Conservation (phyloP, 2,797 vertebrate genomes). For the Labeo calbasu region DNA sequence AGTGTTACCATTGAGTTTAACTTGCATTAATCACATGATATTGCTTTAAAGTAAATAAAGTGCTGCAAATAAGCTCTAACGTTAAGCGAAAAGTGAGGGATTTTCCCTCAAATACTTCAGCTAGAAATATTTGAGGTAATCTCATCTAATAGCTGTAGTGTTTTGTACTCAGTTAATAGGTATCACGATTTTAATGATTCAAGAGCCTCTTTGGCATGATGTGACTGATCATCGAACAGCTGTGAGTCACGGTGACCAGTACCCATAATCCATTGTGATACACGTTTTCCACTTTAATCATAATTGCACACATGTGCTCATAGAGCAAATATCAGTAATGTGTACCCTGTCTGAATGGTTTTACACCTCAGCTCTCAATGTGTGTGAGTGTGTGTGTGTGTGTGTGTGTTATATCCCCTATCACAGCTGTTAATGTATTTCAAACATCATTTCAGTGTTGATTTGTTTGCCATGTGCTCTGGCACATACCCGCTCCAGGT, state of each 20-base stretch:
- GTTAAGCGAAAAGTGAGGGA: not conserved
- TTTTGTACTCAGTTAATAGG: slow-evolving; percentile 27
- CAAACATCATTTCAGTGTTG: slow-evolving; percentile 58
- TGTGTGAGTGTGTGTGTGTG: slow-evolving; percentile 21
- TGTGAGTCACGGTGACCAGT: slow-evolving; percentile 47
- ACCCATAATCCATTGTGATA: slow-evolving; percentile 54
- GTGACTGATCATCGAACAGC: slow-evolving; percentile 49
- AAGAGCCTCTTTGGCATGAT: slow-evolving; percentile 12
- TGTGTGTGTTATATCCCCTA: slow-evolving; percentile 45
- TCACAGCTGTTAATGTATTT: slow-evolving; percentile 62
- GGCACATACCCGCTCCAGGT: slow-evolving; percentile 52
- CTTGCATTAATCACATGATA: not conserved
- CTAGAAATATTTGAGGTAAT: slow-evolving; percentile 8
- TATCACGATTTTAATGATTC: slow-evolving; percentile 15
- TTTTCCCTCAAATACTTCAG: not conserved
- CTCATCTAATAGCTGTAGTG: not conserved
- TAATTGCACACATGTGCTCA: slow-evolving; percentile 55
- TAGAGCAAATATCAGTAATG: slow-evolving; percentile 56
- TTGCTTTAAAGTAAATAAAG: slow-evolving; percentile 1
- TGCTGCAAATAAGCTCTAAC: not conserved
- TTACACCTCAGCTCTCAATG: slow-evolving; percentile 48
- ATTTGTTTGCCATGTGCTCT: slow-evolving; percentile 60
- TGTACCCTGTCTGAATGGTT: slow-evolving; percentile 48
- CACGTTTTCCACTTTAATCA: slow-evolving; percentile 49
- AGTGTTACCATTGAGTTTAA: not conserved